Evolutionary conservation across 1,140 invertebrate genomes (phyloP), one percentile per base, ranked within the genome.

Genomic region (Hydropsyche tenuis): DNA sequence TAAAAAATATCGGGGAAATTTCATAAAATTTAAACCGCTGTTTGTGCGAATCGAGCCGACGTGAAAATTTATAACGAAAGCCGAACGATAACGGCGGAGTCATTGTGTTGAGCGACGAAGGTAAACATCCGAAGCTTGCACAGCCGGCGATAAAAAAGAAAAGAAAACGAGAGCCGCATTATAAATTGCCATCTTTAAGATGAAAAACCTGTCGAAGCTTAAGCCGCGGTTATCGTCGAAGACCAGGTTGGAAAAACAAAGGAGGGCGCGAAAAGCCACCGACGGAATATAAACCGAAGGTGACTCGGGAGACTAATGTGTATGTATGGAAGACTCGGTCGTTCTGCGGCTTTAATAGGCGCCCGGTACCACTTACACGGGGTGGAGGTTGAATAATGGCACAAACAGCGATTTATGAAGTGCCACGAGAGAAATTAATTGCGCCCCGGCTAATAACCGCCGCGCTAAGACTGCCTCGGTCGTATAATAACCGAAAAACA

Each of bases 141-240:
- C 37, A 16, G 48, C 9, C 16, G 14, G 25, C 11, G 69, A 60
- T 70, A 60, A 70, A 70, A 70, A 60, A 60, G 12, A 37, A 4
- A 9, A 37, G 9, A 9, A 37, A 37, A 37, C 30, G 30, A 37
- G 45, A 66, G 66, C 22, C 37, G 66, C 25, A 56, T 70, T 70
- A 70, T 70, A 70, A 65, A 65, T 65, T 65, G 63, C 63, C 70
- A 72, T 72, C 51, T 62, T 63, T 20, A 64, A 62, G 42, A 64
- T 72, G 70, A 72, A 72, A 72, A 72, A 72, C 53, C 51, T 63
- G 51, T 72, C 70, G 70, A 72, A 72, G 53, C 51, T 48, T 46
- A 42, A 30, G 60, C 25, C 14, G 30, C 63, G 71, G 71, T 73
- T 73, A 73, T 73, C 71, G 71, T 12, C 23, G n/a, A 3, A 6